Evolutionary conservation across 23 tunicate species (phyloP), one percentile per base, ranked within the genome.

Genomic region (Oikopleura vanhoeffeni): DNA sequence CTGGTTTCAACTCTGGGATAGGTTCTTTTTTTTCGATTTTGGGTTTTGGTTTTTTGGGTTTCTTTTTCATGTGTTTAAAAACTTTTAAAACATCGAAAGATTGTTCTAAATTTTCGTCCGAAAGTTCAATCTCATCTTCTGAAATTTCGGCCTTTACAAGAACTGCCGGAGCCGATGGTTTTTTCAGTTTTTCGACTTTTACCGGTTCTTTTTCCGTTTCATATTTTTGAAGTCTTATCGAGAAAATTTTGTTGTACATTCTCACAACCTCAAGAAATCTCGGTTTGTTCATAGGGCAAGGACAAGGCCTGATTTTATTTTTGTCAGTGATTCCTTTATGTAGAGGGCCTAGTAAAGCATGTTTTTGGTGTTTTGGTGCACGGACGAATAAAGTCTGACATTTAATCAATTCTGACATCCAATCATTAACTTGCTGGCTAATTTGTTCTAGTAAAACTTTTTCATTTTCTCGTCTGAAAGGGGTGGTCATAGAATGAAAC

Each of bases 331-430:
- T 38, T 2, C 27, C 34, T 18, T 4, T 2, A 30, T 71, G 79
- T 18, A 71, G 79, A 71, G 79, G 79, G 4, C 32, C 36, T 3
- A 71, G 79, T 18, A 71, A 18, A 18, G 35, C 38, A 24, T 33
- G 32, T 71, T 71, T 71, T 30, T 71, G 79, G 35, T 71, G 79
- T 71, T 71, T 71, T 30, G 79, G 79, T 38, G 79, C 79, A 24
- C 79, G 79, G 32, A 18, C 2, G 79, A 71, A 71, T 2, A 71
- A 18, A 33, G 79, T 71, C 38, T 18, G 4, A 30, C 79, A 71
- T 32, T 71, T 71, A 24, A 2, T 38, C 4, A 71, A 38, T 28
- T 18, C 35, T 28, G 38, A 33, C 2, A 33, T 30, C 79, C 79
- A 71, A 18, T 71, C 79, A 4, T 2, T 71, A 32, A 71, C 32